These are phyloP conservation scores for Anguilla japonica DNA, from an alignment of 2,113 vertebrate species.

Conservation along the genomic window DNA sequence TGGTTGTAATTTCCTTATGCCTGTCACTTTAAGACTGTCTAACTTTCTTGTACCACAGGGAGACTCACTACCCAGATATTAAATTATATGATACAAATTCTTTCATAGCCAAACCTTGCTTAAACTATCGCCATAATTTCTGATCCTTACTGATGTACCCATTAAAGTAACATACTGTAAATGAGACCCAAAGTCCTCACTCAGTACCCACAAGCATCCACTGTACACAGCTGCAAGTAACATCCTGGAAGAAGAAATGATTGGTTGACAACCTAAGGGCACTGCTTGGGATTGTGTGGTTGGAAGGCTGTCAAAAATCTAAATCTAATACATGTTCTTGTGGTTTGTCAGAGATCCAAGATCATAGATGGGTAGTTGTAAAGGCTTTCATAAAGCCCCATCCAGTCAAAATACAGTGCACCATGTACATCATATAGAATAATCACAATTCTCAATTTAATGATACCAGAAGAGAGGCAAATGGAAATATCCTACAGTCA, in stretches of 20 bases:
- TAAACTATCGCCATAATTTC: not conserved
- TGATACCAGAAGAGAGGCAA: no score
- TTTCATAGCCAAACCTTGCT: not conserved
- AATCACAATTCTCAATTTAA: no score
- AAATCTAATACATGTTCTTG: not conserved
- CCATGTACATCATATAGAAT: no score
- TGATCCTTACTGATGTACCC: not conserved
- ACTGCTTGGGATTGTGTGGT: not conserved
- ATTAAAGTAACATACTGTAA: not conserved
- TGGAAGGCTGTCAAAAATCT: not conserved
- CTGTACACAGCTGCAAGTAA: no score
- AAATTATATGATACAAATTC: constrained; percentile 23
- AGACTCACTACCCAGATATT: constrained; percentile 1
- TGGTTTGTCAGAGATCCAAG: not conserved
- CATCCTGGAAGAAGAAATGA: not conserved
- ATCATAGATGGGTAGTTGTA: no score
- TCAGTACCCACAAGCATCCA: not conserved
- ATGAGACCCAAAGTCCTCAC: not conserved
- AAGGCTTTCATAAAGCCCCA: no score
- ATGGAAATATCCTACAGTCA: no score
- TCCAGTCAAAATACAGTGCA: no score
- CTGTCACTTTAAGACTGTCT: constrained; percentile 2
- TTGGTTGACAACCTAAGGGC: not conserved
- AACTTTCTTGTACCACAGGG: not conserved
- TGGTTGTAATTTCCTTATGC: constrained; percentile 6